Conservation (phyloP, 2,888 invertebrate species). For the Amblyjoppa fuscipennis region DNA sequence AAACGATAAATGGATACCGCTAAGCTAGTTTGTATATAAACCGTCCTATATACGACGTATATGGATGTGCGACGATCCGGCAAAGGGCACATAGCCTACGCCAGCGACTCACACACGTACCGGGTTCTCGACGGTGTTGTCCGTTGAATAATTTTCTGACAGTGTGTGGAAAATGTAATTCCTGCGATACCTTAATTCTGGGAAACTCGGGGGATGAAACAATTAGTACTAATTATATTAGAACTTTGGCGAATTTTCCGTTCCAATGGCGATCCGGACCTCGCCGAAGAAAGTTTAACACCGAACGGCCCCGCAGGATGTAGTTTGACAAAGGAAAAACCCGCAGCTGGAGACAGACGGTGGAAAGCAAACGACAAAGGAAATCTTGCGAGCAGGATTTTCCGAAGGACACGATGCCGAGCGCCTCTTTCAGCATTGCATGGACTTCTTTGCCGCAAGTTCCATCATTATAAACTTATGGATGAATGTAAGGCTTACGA, state of each 20-base stretch:
- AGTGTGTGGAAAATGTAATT: background rate
- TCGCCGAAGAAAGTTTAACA: background rate
- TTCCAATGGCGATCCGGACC: background rate
- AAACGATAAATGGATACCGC: slow-evolving; percentile 12
- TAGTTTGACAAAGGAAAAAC: background rate
- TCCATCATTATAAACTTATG: slow-evolving; percentile 12
- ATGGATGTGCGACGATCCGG: slow-evolving; percentile 3
- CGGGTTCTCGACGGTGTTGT: background rate
- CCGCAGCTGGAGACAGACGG: background rate
- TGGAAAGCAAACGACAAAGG: background rate
- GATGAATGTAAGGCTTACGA: background rate
- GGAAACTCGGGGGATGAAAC: slow-evolving; percentile 26
- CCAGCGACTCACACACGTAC: background rate
- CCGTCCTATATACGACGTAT: slow-evolving; percentile 9
- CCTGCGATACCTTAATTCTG: slow-evolving; percentile 25
- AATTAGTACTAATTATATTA: slow-evolving; percentile 38
- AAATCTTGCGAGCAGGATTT: background rate
- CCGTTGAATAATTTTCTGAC: background rate
- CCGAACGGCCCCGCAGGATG: background rate
- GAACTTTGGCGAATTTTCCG: background rate
- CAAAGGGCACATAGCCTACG: background rate
- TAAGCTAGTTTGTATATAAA: slow-evolving; percentile 15
- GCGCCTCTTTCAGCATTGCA: background rate
- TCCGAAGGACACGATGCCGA: background rate
- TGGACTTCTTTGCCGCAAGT: background rate